A percentile compares a stretch with the other conserved stretches of the same genome.
These are phyloP conservation scores for Pelusios castaneus DNA, from an alignment of 2,113 vertebrate genomes.

Conservation along the genomic window DNA sequence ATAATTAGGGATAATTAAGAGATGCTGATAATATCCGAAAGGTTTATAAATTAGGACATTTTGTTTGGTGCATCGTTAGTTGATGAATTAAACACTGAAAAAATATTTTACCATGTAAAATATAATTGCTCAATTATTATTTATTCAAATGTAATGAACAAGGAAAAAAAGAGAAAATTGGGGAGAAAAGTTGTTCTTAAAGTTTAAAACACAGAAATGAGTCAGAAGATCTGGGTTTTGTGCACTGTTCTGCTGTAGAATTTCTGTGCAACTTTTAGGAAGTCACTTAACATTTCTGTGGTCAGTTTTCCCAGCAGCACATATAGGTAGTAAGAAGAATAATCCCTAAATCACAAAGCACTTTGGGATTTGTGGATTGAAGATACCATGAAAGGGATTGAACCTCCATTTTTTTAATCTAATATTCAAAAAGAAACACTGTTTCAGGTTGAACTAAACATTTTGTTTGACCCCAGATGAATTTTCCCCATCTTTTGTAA, in stretches of 20 bases:
- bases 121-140: not conserved
- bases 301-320: not conserved
- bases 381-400: not conserved
- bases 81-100: not conserved
- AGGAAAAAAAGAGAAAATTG: not conserved
- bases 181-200: not conserved
- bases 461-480: not conserved
- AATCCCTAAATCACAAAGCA: not conserved
- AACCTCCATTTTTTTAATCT: not conserved
- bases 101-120: not conserved
- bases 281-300: not conserved
- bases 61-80: not conserved
- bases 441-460: not conserved
- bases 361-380: not conserved
- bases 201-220: not conserved
- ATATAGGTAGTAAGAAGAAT: not conserved
- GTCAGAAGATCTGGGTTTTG: not conserved
- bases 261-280: not conserved
- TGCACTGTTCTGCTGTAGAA: not conserved
- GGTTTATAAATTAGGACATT: accelerated
- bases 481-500: not conserved
- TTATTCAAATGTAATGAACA: not conserved
- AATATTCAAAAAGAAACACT: not conserved
- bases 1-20: not conserved
- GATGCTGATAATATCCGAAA: not conserved